Percentiles rank a stretch among this genome's conserved stretches.
These are phyloP conservation scores for Ispidina picta DNA, from an alignment of 2,797 vertebrate genomes.

Conservation along the genomic window DNA sequence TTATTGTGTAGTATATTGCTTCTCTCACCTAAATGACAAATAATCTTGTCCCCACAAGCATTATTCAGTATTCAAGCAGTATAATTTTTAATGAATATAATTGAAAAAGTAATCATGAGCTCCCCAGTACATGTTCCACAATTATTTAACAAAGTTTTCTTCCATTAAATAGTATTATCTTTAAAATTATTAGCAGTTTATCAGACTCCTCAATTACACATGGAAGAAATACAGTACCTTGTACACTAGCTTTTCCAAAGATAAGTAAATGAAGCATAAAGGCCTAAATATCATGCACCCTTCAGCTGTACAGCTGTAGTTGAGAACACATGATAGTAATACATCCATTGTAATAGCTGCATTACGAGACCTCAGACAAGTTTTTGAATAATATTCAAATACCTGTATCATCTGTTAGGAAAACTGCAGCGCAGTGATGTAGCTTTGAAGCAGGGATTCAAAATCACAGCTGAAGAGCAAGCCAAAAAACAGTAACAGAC, in stretches of 20 bases:
- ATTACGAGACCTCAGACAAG: neutral
- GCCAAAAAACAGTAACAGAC: slow-evolving; percentile 53
- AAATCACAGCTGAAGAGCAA: slow-evolving; percentile 38
- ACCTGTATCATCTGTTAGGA: slow-evolving; percentile 73
- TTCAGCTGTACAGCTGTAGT: neutral
- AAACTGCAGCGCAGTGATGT: slow-evolving; percentile 34
- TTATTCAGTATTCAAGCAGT: neutral
- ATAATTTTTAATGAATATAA: neutral
- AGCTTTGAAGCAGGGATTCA: slow-evolving; percentile 31
- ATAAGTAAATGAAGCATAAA: slow-evolving; percentile 17
- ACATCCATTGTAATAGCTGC: neutral
- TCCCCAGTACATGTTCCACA: neutral
- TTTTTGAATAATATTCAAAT: slow-evolving; percentile 23
- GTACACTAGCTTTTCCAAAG: neutral
- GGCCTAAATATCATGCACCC: neutral
- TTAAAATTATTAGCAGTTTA: neutral
- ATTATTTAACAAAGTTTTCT: neutral
- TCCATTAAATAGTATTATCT: neutral
- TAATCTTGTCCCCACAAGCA: neutral
- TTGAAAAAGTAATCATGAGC: neutral
- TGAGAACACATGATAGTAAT: neutral
- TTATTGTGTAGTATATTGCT: neutral
- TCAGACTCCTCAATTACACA: neutral
- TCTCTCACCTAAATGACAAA: neutral
- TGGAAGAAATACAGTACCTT: neutral